A percentile compares a stretch with the other conserved stretches of the same genome.
Conservation (phyloP, 2,113 vertebrate genomes). For the Myotis lucifugus region DNA sequence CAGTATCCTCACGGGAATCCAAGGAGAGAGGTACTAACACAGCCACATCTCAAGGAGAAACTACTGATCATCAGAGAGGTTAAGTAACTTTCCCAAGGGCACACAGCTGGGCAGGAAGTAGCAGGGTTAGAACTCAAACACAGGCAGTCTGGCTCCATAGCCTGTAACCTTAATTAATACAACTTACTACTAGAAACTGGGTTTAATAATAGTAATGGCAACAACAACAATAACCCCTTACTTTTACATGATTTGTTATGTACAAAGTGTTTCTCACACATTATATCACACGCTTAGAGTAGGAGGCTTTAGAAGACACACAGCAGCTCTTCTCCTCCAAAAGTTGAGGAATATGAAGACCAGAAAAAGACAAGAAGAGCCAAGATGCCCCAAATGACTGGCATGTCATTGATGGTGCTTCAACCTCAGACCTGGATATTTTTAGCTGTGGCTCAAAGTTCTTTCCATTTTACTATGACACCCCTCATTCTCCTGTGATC, state of each 20-base stretch:
- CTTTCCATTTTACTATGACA: background rate
- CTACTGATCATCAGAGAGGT: background rate
- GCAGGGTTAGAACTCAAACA: background rate
- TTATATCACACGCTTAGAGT: background rate
- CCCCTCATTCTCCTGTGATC: background rate
- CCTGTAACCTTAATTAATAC: too few relatives aligned
- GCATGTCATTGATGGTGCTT: accelerated
- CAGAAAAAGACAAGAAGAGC: background rate
- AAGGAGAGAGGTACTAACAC: background rate
- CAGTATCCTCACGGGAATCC: background rate
- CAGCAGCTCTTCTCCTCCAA: background rate
- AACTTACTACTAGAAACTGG: background rate
- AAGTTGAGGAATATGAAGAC: background rate
- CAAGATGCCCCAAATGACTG: background rate
- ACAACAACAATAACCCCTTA: background rate
- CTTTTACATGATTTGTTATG: accelerated
- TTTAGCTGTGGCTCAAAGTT: background rate
- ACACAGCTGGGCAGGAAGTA: background rate
- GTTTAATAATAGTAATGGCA: background rate
- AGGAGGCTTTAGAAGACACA: background rate
- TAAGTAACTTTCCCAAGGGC: background rate
- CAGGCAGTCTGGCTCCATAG: background rate
- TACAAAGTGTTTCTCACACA: background rate
- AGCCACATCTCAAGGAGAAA: background rate
- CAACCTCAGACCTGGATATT: background rate